These are phyloP conservation scores for Ctenochaetus hawaiiensis DNA, from an alignment of 2,797 vertebrate species.

Conservation along the genomic window DNA sequence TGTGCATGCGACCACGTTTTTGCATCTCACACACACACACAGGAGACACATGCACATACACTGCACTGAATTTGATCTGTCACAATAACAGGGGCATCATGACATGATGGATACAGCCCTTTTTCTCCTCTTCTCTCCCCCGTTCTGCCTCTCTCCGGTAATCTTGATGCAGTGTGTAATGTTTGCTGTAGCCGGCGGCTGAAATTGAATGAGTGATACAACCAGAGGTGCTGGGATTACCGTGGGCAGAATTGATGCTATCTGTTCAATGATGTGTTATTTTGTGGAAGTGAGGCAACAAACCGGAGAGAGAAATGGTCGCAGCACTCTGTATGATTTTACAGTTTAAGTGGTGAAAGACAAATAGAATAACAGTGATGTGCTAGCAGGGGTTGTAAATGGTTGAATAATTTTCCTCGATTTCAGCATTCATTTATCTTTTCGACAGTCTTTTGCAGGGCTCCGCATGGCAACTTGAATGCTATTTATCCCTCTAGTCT, in stretches of 20 bases:
- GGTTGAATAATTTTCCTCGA: constrained; percentile 80
- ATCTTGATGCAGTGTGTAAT: constrained; percentile 84
- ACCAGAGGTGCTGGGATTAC: constrained; percentile 83
- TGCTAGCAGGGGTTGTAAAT: constrained; percentile 77
- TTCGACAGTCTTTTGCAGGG: constrained; percentile 55
- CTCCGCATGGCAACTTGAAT: constrained; percentile 52
- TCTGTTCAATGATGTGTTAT: constrained; percentile 86
- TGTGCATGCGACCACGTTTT: constrained; percentile 36
- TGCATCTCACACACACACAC: constrained; percentile 36
- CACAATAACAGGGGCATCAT: constrained; percentile 82
- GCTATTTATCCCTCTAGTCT: constrained; percentile 66
- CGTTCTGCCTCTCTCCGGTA: constrained; percentile 73
- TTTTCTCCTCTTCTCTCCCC: constrained; percentile 58
- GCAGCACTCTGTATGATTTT: constrained; percentile 78
- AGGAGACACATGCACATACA: constrained; percentile 27
- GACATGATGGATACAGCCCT: constrained; percentile 79
- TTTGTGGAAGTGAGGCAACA: constrained; percentile 84
- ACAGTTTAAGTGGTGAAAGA: constrained; percentile 83
- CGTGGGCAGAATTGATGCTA: constrained; percentile 84
- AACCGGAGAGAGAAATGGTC: constrained; percentile 80
- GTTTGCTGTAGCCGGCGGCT: constrained; percentile 82
- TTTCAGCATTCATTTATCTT: constrained; percentile 77
- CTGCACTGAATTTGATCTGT: constrained; percentile 76
- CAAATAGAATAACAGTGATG: constrained; percentile 82
- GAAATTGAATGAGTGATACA: constrained; percentile 86